These are phyloP conservation scores for Scartelaos histophorus DNA, from an alignment of 2,113 vertebrate genomes.

Conservation along the genomic window DNA sequence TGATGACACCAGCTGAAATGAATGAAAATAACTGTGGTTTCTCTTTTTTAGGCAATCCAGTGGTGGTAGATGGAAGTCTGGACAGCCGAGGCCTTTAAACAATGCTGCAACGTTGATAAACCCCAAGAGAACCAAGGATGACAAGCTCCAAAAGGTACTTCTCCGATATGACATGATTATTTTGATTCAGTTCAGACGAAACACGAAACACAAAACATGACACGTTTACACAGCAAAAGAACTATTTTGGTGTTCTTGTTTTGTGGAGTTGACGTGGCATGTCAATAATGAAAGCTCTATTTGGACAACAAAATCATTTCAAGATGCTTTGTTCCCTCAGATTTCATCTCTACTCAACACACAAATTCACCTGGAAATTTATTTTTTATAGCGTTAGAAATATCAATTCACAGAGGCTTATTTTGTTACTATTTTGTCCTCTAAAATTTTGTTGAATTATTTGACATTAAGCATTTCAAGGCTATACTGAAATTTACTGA, in stretches of 20 bases:
- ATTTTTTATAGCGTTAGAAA: neutral
- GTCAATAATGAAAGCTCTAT: conserved; percentile 1
- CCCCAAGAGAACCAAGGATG: conserved; percentile 71
- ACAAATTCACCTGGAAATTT: neutral
- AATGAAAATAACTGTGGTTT: neutral
- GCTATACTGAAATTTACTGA: neutral
- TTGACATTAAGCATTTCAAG: neutral
- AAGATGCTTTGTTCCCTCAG: neutral
- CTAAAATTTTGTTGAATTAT: neutral
- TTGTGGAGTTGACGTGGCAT: neutral
- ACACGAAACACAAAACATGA: neutral
- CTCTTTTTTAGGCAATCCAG: conserved; percentile 71
- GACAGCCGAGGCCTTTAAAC: conserved; percentile 63
- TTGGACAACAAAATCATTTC: conserved; percentile 1
- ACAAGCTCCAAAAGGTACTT: conserved; percentile 78
- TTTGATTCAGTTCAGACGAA: neutral
- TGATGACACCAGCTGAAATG: neutral
- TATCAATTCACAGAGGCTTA: neutral
- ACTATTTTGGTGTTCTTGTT: conserved; percentile 3
- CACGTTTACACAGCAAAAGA: neutral
- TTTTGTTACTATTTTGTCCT: neutral
- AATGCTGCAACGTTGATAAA: conserved; percentile 37
- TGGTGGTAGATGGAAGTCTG: conserved; percentile 82
- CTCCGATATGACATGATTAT: conserved; percentile 1
- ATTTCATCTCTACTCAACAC: conserved; percentile 6